phyloP scores from a whole-genome alignment of 2,113 vertebrate genomes.

The Seriola quinqueradiata region DNA sequence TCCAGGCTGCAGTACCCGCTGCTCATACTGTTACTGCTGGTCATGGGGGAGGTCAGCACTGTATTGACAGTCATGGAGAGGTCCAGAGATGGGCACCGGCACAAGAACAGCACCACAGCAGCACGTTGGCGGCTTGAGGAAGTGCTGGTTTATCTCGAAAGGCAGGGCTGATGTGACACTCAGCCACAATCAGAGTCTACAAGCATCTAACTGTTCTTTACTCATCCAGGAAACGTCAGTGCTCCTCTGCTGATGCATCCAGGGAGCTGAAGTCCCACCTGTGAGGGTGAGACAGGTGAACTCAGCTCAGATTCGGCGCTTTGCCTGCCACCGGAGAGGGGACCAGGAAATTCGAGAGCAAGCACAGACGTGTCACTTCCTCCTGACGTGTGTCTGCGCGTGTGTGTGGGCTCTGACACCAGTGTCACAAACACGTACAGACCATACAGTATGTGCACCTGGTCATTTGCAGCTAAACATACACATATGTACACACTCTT shows the following conservation, averaged over 20 bases:
- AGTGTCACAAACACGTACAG: slow-evolving; percentile 42
- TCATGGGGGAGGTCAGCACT: slow-evolving; percentile 80
- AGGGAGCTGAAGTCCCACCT: slow-evolving; percentile 59
- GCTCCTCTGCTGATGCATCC: slow-evolving; percentile 57
- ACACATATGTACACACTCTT: slow-evolving; percentile 12
- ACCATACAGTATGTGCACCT: slow-evolving; percentile 16
- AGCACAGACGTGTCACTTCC: slow-evolving; percentile 77
- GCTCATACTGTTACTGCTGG: slow-evolving; percentile 94
- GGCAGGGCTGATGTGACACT: slow-evolving; percentile 25
- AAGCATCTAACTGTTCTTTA: slow-evolving; percentile 11
- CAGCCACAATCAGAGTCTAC: slow-evolving; percentile 48
- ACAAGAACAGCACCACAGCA: slow-evolving; percentile 9
- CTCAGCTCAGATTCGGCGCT: slow-evolving; percentile 59
- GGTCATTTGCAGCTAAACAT: slow-evolving; percentile 14
- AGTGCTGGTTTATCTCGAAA: slow-evolving; percentile 24
- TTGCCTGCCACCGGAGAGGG: slow-evolving; percentile 56
- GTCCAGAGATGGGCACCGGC: slow-evolving; percentile 17
- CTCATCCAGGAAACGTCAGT: slow-evolving; percentile 52
- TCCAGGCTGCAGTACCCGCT: slow-evolving; percentile 98
- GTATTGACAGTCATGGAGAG: slow-evolving; percentile 80
- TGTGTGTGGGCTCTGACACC: slow-evolving; percentile 31
- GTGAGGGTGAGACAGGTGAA: slow-evolving; percentile 61
- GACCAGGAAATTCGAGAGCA: slow-evolving; percentile 75
- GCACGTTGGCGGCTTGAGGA: slow-evolving; percentile 43
- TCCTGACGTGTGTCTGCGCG: slow-evolving; percentile 43